Percentiles rank a stretch among this genome's conserved stretches.
Evolutionary conservation across 2,888 invertebrate genomes (phyloP).

Genomic region (Cyclophora punctaria): DNA sequence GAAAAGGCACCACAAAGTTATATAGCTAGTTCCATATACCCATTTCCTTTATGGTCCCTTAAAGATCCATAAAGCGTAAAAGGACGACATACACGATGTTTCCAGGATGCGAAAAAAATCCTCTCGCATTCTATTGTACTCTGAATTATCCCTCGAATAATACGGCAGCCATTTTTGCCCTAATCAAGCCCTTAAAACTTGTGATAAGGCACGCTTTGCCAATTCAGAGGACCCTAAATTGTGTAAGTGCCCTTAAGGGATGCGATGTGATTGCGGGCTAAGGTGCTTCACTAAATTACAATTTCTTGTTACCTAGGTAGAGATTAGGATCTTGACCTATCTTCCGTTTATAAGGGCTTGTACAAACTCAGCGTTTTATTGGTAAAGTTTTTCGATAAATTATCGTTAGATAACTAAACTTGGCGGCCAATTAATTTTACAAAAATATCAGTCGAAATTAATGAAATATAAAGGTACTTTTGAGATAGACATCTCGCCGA

Average conservation of each 20-base stretch:
- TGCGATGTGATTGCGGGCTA: slow-evolving; percentile 19
- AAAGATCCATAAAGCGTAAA: neutral
- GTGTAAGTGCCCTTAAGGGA: slow-evolving; percentile 23
- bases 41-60: neutral
- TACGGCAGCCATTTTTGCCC: slow-evolving; percentile 32
- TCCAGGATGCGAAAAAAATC: neutral
- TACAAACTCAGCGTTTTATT: no score
- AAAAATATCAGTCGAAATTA: no score
- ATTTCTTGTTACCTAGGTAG: no score
- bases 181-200: slow-evolving; percentile 38
- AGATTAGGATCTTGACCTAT: no score
- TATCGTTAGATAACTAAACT: no score
- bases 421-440: no score
- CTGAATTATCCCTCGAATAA: slow-evolving; percentile 18
- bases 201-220: slow-evolving; percentile 49
- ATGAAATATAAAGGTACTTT: no score
- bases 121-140: slow-evolving; percentile 2
- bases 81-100: neutral
- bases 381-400: no score
- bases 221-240: slow-evolving; percentile 33
- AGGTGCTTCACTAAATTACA: slow-evolving; percentile 5
- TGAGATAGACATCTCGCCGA: no score
- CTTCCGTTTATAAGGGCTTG: no score
- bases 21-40: no score
- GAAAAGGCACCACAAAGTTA: no score